Evolutionary conservation across 2,888 invertebrate species (phyloP), one percentile per base, ranked within the genome.

Genomic region (Cartodere bifasciata): DNA sequence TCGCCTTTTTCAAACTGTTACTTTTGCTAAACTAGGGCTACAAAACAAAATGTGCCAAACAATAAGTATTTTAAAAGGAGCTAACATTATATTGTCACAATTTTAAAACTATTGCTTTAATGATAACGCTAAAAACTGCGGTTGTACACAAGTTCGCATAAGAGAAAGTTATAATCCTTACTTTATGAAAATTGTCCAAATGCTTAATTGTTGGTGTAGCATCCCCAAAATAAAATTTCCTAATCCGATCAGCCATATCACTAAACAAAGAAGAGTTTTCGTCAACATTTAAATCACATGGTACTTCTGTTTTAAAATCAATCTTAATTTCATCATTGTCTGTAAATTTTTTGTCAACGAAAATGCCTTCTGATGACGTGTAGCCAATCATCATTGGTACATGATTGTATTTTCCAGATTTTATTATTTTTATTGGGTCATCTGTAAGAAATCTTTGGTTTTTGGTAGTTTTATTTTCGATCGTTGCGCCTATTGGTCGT

Each of bases 141-240:
- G n/a, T n/a, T n/a, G n/a, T n/a, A n/a, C n/a, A n/a, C n/a, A n/a
- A n/a, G n/a, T n/a, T n/a, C n/a, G n/a, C n/a, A n/a, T n/a, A n/a
- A n/a, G n/a, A 25, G 24, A 2, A 10, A 16, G 13, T 29, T 23
- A 16, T 25, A 12, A 21, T 28, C 23, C 38, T 40, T 43, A 55
- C 55, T 44, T 39, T 31, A 38, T 50, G 51, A 26, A 57, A 58
- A 35, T 56, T 49, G 20, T 61, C 49, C 3, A 62, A 47, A 16
- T 60, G 58, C 13, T 33, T 46, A 31, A 36, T 44, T 2, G 52
- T 48, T 2, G 62, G 53, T 27, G 56, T 50, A 16, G 58, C 50
- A 5, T 62, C 55, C 2, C 58, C 62, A 40, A 62, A 67, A 43
- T 67, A 65, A 6, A 53, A 49, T 10, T 60, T 37, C 25, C 58